Base-by-base conservation (phyloP, 2,797 vertebrate genomes). In the Saxicola maurus region DNA sequence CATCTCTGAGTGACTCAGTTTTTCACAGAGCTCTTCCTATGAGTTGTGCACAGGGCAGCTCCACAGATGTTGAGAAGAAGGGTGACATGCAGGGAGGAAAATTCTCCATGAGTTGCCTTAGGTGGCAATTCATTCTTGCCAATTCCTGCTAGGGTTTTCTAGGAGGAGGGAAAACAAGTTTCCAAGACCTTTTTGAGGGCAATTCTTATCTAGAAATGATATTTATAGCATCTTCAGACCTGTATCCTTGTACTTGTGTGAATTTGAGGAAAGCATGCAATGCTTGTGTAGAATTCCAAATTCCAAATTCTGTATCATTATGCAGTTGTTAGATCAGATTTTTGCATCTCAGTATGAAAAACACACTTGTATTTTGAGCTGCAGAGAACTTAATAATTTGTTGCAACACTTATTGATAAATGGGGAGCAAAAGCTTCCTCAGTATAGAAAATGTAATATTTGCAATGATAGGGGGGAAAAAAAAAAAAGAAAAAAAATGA, bases 101-200 rank as follows among this genome's bases (percentile, higher is more conserved):
- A 61, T 9, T 38, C 31, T 62, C n/a, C 0, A 0, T 1, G 1
- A 66, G 51, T 17, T 69, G 19, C 55, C 24, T 60, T 46, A 46
- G 8, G 11, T 46, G 31, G 6, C 16, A 83, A 45, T 56, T 59
- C 3, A 21, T 61, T 42, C 33, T 38, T 73, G 45, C 4, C 52
- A 91, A 4, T 3, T 24, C 35, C 31, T 78, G 5, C 24, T 72
- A 17, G 4, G 2, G 25, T 27, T 64, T 62, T 49, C 40, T 60
- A 46, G 55, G 31, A 45, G 13, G 2, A 3, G 2, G 5, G 5
- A 19, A 37, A 87, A 69, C 10, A 68, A 43, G 5, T 55, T 60
- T 84, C 40, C 42, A 77, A 25, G 20, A 82, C 9, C 3, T 66
- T 60, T 33, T 28, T 49, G 14, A 69, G 60, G 27, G 49, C 16